Percentiles rank a stretch among this genome's conserved stretches.
Conservation (phyloP, 2,113 vertebrate species). For the Rhabdornis inornatus region DNA sequence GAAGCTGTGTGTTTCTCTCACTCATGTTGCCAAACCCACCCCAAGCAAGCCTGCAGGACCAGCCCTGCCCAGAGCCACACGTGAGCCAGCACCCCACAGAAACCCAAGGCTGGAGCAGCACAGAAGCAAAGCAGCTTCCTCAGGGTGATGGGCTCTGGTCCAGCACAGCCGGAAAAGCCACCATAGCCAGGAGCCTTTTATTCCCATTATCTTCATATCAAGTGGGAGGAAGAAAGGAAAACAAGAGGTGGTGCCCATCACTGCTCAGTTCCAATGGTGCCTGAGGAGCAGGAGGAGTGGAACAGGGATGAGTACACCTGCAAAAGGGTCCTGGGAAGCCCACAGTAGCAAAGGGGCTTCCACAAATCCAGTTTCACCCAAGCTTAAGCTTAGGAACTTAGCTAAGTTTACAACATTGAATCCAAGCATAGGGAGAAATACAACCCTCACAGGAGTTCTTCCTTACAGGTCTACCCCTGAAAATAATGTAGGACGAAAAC, state of each 20-base stretch:
- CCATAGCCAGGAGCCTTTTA: neutral
- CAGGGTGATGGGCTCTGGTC: neutral
- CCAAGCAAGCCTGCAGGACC: rapidly evolving
- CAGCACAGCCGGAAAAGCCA: neutral
- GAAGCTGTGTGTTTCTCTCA: neutral
- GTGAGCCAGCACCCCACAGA: neutral
- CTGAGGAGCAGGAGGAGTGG: rapidly evolving
- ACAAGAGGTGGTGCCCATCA: neutral
- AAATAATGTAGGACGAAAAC: rapidly evolving
- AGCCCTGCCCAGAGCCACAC: neutral
- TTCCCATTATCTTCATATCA: neutral
- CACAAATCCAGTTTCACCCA: neutral
- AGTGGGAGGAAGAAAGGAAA: neutral
- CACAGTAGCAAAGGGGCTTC: neutral
- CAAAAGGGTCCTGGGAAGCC: neutral
- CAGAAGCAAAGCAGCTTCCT: neutral
- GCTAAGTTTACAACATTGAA: neutral
- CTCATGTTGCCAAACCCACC: neutral
- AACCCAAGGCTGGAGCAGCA: neutral
- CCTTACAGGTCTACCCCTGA: neutral
- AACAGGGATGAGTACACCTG: neutral
- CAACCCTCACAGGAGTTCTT: neutral
- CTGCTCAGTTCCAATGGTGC: rapidly evolving
- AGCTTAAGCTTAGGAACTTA: neutral
- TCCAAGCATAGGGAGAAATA: neutral